Base-by-base conservation (phyloP, 2,113 vertebrate species). In the Alexandromys fortis region DNA sequence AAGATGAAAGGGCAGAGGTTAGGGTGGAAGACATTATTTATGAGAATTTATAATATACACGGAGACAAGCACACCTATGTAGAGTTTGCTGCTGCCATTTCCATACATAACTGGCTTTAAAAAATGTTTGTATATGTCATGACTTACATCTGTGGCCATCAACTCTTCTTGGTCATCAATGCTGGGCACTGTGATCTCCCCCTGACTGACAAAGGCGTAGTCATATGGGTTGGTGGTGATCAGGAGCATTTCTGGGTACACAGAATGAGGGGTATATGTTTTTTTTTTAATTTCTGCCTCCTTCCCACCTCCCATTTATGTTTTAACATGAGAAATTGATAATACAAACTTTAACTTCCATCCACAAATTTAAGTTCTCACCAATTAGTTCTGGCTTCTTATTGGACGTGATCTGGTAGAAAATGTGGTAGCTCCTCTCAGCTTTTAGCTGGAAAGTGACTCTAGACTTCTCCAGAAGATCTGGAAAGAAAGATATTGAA, bases 171-270 rank as follows among this genome's bases (percentile, higher is more conserved):
- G 97, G 58, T 99, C 99, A 97, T 99, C 97, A 94, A 99, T 99
- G 94, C 99, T 99, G n/a, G 98, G 98, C 19, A 99, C 99, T 1
- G 97, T 98, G 96, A 99, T 98, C 83, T 99, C 99, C 13, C 99
- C 99, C 94, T 98, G 98, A 96, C 99, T 99, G 86, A 99, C 93
- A 6, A 94, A 99, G 3, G 97, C 98, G 13, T 72, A 99, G 96
- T 99, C 99, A 0, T 98, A 99, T 1, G 99, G 99, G 93, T 99
- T 99, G 94, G 99, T 99, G 87, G 99, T 99, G 95, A 99, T 99
- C 88, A 99, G 99, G 0, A 99, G 99, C 98, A 99, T 98, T 86
- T 99, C 99, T 99, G 88, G 75, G 92, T 16, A 96, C 82, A 8
- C 11, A 83, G 49, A 76, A 73, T 17, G 79, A 45, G 93, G 17